Conservation (phyloP, 2,797 vertebrate species). For the Mus spretus region DNA sequence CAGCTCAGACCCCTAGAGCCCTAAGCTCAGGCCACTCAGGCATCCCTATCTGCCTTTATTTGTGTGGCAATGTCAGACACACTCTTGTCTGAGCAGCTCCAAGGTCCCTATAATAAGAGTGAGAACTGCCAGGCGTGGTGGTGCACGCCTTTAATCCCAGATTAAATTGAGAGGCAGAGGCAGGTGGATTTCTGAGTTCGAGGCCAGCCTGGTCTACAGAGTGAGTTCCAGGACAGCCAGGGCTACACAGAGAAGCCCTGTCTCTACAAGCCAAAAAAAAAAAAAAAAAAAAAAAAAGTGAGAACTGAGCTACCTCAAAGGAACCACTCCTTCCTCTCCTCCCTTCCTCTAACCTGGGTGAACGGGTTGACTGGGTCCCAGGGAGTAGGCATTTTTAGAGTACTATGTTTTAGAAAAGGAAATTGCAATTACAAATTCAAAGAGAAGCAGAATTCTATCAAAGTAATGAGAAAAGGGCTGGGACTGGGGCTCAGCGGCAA, state of each 20-base stretch:
- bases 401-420: constrained; percentile 27
- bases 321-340: background rate
- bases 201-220: too few species aligned
- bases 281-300: too few species aligned
- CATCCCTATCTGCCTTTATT: background rate
- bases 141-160: too few species aligned
- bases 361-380: too few species aligned
- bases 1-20: background rate
- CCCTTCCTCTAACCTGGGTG: background rate
- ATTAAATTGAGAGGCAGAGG: too few species aligned
- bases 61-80: background rate
- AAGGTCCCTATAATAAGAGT: too few species aligned
- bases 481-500: background rate
- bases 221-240: too few species aligned
- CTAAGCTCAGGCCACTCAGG: background rate
- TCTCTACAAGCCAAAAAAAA: too few species aligned
- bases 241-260: too few species aligned
- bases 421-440: background rate
- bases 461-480: background rate
- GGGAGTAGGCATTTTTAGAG: background rate
- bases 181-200: too few species aligned
- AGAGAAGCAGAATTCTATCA: constrained; percentile 12
- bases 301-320: background rate
- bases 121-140: background rate
- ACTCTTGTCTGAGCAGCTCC: background rate